Evolutionary conservation across 2,888 invertebrate species (phyloP), one percentile per base, ranked within the genome.

Genomic region (Cantharis rustica): DNA sequence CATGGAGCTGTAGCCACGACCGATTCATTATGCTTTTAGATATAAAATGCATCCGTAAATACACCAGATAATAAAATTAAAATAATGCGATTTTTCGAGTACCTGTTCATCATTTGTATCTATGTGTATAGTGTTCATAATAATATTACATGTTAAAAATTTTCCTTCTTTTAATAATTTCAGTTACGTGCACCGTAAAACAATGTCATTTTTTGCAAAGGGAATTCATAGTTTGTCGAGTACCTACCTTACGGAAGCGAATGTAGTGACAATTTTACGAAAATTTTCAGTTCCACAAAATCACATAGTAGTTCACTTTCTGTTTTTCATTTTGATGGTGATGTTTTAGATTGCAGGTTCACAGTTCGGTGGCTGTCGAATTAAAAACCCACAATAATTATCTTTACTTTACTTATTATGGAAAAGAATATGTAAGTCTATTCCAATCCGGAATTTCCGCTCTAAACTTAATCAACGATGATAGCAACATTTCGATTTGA

Each of bases 1-100:
- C 75, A 78, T 78, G 78, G 78, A 78, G 78, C 78, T 78, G 72
- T 78, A 78, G 75, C 75, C 75, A 68, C 61, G 71, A 75, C 61
- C 66, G 75, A 72, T 72, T 70, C 72, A 72, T 75, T 75, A 78
- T 73, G 78, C 78, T 78, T 78, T 75, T 75, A 75, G 70, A 72
- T 69, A 70, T 76, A 74, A 78, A 71, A 75, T 71, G 72, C 75
- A 79, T 79, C 78, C 79, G 72, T 73, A 62, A 77, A 74, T 77
- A 78, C 79, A 78, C 78, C 79, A 75, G 78, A 74, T 20, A 66
- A 69, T 31, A 68, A 71, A 64, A 16, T 63, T 70, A 69, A 27
- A 76, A 73, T 74, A 74, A 75, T 69, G 72, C 77, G 69, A 79
- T 69, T 17, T 16, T 69, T 27, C 10, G 20, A 69, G 27, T 16